Base-by-base conservation (phyloP, 2,797 vertebrate genomes). In the Rhincodon typus region DNA sequence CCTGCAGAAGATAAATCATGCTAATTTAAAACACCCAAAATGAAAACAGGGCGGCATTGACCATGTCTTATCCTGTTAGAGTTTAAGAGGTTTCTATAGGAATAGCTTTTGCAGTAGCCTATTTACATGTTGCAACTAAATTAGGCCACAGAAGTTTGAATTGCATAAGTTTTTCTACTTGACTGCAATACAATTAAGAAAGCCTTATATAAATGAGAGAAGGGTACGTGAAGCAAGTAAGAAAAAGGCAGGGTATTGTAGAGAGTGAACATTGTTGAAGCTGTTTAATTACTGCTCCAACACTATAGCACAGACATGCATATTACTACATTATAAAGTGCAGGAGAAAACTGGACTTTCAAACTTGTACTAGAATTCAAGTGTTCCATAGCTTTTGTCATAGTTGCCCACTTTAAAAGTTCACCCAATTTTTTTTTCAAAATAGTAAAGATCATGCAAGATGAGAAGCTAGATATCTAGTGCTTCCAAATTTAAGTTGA, bases 1-100 rank as follows among this genome's bases (percentile, higher is more conserved):
- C 95, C 99, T 99, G 97, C 82, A 97, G 96, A 96, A 97, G 57
- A 97, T 95, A 93, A 38, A 82, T 62, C 57, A 62, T 13, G 57
- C 1, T 62, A 62, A 62, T 10, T 62, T 62, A 62, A 62, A 57
- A 13, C 57, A 62, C 57, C 57, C 57, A 62, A 62, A 62, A 62
- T 13, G 57, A 8, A 62, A 62, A 62, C 12, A 62, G 46, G 46
- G n/a, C n/a, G n/a, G n/a, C n/a, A n/a, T n/a, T n/a, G n/a, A n/a
- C n/a, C n/a, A n/a, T n/a, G n/a, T n/a, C n/a, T n/a, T n/a, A n/a
- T n/a, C n/a, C n/a, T n/a, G 12, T 62, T 62, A 10, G 57, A 8
- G 12, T 62, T 62, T 62, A 62, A 62, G 57, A 62, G 57, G 57
- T 38, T 6, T 38, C 38, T 13, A 93, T 12, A 10, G 30, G 87